These are phyloP conservation scores for Bombyx mandarina DNA, from an alignment of 1,140 invertebrate genomes.

Conservation along the genomic window DNA sequence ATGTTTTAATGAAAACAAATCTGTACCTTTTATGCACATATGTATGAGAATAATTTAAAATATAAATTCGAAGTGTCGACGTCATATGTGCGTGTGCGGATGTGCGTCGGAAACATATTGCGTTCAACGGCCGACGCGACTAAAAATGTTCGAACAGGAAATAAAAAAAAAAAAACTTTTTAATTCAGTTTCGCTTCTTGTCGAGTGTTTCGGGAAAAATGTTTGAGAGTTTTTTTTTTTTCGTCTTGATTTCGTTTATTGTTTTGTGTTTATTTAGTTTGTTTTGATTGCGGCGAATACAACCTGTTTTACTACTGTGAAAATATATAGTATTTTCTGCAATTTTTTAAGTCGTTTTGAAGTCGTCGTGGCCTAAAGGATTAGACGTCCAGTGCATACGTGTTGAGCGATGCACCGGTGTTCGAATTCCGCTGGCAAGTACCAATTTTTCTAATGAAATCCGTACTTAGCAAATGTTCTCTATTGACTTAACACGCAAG, in stretches of 20 bases:
- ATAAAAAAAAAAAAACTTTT: slow-evolving; percentile 10
- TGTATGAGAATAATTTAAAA: slow-evolving; percentile 35
- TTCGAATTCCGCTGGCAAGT: too few species aligned
- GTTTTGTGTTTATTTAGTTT: too few species aligned
- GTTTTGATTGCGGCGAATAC: too few species aligned
- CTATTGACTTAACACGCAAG: too few species aligned
- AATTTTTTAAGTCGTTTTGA: too few species aligned
- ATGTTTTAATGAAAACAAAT: slow-evolving; percentile 33
- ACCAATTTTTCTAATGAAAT: too few species aligned
- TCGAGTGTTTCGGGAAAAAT: background rate
- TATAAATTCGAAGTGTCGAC: slow-evolving; percentile 25
- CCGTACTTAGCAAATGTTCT: too few species aligned
- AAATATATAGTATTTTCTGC: too few species aligned
- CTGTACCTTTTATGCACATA: slow-evolving; percentile 44
- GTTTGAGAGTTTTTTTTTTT: background rate
- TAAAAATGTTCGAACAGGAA: slow-evolving; percentile 12
- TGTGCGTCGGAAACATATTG: slow-evolving; percentile 19
- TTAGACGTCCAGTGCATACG: too few species aligned
- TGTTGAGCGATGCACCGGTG: too few species aligned
- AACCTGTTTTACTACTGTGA: too few species aligned
- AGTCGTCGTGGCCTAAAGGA: too few species aligned
- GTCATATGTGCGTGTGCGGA: slow-evolving; percentile 10
- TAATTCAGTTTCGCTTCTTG: background rate
- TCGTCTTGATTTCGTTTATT: background rate
- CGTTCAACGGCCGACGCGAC: slow-evolving; percentile 13